Percentiles rank a stretch among this genome's conserved stretches.
phyloP scores from a whole-genome alignment of 2,888 invertebrate species.

The Lamproptera curius region DNA sequence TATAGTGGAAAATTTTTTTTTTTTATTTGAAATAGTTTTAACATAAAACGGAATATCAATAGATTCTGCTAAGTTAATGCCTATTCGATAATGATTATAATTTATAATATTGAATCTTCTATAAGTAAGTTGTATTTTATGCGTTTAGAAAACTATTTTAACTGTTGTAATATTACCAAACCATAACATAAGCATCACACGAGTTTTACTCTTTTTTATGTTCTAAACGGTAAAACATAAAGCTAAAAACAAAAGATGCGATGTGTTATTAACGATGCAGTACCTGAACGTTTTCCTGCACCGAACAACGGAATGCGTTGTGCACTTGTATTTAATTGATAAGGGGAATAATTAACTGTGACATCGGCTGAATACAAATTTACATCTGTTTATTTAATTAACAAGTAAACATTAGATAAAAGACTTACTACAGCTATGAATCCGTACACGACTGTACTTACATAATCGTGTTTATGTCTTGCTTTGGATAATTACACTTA shows the following conservation, averaged over 20 bases:
- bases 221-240: constrained; percentile 4
- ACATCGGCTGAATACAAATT: constrained; percentile 17
- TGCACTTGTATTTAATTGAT: constrained; percentile 25
- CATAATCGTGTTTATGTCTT: neutral
- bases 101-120: too few species aligned
- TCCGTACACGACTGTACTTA: neutral
- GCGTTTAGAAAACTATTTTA: too few species aligned
- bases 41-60: too few species aligned
- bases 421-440: neutral
- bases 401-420: constrained; percentile 12
- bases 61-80: too few species aligned
- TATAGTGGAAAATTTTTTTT: too few species aligned
- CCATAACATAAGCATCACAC: too few species aligned
- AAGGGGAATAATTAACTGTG: constrained; percentile 19
- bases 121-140: too few species aligned
- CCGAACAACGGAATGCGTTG: constrained; percentile 23
- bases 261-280: constrained; percentile 14
- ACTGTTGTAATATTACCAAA: too few species aligned
- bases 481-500: too few species aligned
- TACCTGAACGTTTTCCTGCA: constrained; percentile 30
- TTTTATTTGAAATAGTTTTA: too few species aligned
- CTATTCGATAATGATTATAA: too few species aligned
- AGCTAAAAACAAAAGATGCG: constrained; percentile 17
- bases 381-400: constrained; percentile 11
- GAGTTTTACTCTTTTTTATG: too few species aligned